Percentiles rank a stretch among this genome's conserved stretches.
phyloP scores from a whole-genome alignment of 2,888 invertebrate species.

The Darwinula stevensoni region DNA sequence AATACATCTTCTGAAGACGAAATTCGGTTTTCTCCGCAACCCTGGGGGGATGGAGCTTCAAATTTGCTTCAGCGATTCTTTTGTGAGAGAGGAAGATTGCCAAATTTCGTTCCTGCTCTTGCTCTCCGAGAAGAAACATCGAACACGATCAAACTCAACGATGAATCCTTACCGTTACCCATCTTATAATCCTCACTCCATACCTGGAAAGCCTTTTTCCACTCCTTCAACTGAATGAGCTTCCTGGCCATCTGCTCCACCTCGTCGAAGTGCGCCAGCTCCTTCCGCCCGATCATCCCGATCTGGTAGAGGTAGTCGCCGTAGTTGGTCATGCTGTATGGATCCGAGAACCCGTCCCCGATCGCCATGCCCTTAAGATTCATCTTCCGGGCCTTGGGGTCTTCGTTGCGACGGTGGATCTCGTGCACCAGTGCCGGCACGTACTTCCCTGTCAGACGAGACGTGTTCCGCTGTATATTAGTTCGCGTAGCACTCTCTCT shows the following conservation, averaged over 20 bases:
- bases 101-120: too few species aligned
- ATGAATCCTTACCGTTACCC: too few species aligned
- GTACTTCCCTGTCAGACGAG: slow-evolving; percentile 31
- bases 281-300: slow-evolving; percentile 12
- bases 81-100: too few species aligned
- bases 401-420: slow-evolving; percentile 27
- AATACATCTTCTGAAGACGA: too few species aligned
- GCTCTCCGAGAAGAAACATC: too few species aligned
- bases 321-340: slow-evolving; percentile 14
- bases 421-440: slow-evolving; percentile 42
- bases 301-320: slow-evolving; percentile 17
- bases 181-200: too few species aligned
- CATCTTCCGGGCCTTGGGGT: slow-evolving; percentile 28
- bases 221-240: slow-evolving; percentile 23
- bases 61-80: too few species aligned
- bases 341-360: slow-evolving; percentile 14
- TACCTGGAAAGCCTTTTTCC: slow-evolving; percentile 34
- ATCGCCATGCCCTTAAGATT: slow-evolving; percentile 22
- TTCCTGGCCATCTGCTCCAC: slow-evolving; percentile 9
- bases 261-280: slow-evolving; percentile 10
- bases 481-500: too few species aligned
- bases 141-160: too few species aligned
- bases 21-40: too few species aligned
- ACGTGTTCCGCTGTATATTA: too few species aligned
- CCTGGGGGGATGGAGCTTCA: too few species aligned